Evolutionary conservation across 1,140 invertebrate genomes (phyloP).

Genomic region (Penaeus chinensis): DNA sequence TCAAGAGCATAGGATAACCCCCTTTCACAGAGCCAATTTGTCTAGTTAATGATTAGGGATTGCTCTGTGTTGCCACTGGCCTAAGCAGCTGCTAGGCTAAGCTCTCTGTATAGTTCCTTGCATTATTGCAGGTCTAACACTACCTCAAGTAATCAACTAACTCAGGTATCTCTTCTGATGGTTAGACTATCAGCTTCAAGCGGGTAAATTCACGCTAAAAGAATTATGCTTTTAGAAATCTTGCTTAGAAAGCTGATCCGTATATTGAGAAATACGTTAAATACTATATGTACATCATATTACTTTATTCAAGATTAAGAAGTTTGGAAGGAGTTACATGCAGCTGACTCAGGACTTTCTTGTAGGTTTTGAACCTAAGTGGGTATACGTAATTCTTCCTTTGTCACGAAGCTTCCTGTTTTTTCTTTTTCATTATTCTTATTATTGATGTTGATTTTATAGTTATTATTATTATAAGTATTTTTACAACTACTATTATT

Average conservation of each 20-base stretch:
- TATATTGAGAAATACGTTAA: slow-evolving; percentile 21
- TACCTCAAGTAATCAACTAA: slow-evolving; percentile 1
- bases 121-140: not conserved
- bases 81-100: slow-evolving; percentile 3
- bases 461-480: too few species aligned
- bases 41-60: not conserved
- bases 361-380: slow-evolving; percentile 7
- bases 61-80: not conserved
- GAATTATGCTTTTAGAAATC: slow-evolving; percentile 11
- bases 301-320: too few species aligned
- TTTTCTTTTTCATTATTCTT: not conserved
- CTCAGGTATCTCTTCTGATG: slow-evolving; percentile 7
- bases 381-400: slow-evolving; percentile 16
- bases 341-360: slow-evolving; percentile 12
- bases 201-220: not conserved
- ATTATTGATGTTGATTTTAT: too few species aligned
- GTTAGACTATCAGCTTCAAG: slow-evolving; percentile 16
- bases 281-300: not conserved
- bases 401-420: not conserved
- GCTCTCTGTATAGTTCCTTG: slow-evolving; percentile 17
- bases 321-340: not conserved
- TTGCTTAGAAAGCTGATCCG: slow-evolving; percentile 26
- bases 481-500: too few species aligned
- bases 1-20: too few species aligned
- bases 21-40: slow-evolving; percentile 5